A percentile compares a stretch with the other conserved stretches of the same genome.
Conservation (phyloP, 2,797 vertebrate genomes). For the Rhinoraja longicauda region DNA sequence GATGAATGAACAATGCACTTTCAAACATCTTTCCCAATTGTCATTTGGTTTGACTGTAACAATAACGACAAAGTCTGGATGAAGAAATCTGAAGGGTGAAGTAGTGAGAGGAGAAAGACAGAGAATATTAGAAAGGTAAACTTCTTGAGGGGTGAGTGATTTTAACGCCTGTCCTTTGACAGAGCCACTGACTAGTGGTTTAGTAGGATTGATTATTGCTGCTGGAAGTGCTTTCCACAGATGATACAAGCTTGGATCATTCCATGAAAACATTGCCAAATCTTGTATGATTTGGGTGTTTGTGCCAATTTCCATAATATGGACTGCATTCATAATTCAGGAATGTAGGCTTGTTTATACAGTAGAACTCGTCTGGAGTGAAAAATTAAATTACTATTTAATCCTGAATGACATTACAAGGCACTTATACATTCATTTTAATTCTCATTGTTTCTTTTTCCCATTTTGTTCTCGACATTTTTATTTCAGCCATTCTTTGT, state of each 20-base stretch:
- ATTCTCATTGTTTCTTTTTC: neutral
- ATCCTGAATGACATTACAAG: neutral
- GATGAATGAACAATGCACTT: neutral
- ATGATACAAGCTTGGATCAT: neutral
- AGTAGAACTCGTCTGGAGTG: neutral
- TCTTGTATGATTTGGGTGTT: neutral
- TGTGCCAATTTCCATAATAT: neutral
- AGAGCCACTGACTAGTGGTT: neutral
- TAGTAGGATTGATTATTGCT: neutral
- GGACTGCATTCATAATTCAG: neutral
- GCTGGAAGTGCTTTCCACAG: neutral
- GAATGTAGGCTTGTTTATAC: neutral
- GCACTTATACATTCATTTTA: neutral
- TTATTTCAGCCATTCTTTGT: neutral
- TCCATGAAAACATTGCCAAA: neutral
- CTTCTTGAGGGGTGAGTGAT: neutral
- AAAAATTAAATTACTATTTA: neutral
- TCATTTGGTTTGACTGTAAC: neutral
- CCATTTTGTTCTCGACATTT: neutral
- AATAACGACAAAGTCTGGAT: neutral
- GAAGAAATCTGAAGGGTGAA: neutral
- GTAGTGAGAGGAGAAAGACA: neutral
- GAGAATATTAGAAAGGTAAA: neutral
- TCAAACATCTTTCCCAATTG: neutral
- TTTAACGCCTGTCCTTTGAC: neutral